Conservation (phyloP, 2,888 invertebrate genomes). For the Xanthorhoe spadicearia region DNA sequence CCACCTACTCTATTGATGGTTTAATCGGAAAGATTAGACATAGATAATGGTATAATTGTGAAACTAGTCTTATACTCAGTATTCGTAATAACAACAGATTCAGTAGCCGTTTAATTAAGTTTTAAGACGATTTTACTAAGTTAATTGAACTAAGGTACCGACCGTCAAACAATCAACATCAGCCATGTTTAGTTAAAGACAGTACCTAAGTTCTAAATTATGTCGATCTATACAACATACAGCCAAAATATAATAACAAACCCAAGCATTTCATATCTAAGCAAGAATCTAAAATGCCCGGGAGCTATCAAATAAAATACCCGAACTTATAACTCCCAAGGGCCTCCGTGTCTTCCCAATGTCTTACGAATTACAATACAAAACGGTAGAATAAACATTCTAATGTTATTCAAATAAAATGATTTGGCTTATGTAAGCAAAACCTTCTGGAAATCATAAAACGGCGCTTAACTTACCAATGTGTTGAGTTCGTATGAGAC, state of each 20-base stretch:
- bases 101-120: too few species aligned
- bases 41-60: too few species aligned
- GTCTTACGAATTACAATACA: conserved; percentile 18
- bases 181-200: too few species aligned
- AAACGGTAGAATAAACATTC: conserved; percentile 37
- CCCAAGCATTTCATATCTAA: conserved; percentile 14
- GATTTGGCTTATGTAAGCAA: conserved; percentile 36
- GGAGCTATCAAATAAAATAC: conserved; percentile 24
- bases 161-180: too few species aligned
- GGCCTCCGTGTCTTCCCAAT: conserved; percentile 23
- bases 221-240: background rate
- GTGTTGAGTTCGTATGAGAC: too few species aligned
- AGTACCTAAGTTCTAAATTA: too few species aligned
- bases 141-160: too few species aligned
- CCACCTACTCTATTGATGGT: too few species aligned
- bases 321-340: conserved; percentile 23
- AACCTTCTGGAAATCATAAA: conserved; percentile 29
- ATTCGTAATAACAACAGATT: too few species aligned
- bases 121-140: too few species aligned
- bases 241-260: background rate
- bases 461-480: background rate
- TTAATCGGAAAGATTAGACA: too few species aligned
- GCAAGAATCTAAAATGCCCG: conserved; percentile 11
- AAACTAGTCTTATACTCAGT: too few species aligned
- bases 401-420: conserved; percentile 39